Conservation (phyloP, 2,797 vertebrate species). For the Melanotaenia maccullochi region DNA sequence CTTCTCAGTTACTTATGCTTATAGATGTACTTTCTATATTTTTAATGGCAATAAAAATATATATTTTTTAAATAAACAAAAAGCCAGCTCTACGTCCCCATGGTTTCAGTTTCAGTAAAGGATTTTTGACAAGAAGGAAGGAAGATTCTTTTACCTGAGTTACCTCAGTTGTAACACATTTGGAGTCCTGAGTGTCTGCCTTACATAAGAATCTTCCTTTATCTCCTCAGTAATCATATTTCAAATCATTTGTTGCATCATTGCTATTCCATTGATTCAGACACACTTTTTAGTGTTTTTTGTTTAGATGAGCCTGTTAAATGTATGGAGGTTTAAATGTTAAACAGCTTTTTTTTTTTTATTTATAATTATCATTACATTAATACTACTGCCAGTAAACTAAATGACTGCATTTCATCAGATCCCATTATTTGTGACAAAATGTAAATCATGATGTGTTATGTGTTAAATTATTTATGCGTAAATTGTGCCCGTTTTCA, state of each 20-base stretch:
- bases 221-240: conserved; percentile 1
- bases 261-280: conserved; percentile 12
- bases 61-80: neutral
- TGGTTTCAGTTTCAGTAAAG: neutral
- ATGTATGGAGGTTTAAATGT: conserved; percentile 24
- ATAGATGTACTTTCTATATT: conserved; percentile 4
- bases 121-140: neutral
- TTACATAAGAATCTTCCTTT: conserved; percentile 5
- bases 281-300: conserved; percentile 6
- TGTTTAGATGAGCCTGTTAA: conserved; percentile 18
- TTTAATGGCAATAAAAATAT: neutral
- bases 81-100: neutral
- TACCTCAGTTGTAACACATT: neutral
- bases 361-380: conserved; percentile 36
- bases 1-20: neutral
- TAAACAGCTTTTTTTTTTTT: conserved; percentile 26
- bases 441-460: conserved; percentile 42
- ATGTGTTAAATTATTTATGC: conserved; percentile 40
- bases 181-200: neutral
- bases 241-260: too few relatives aligned
- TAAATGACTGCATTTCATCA: conserved; percentile 41
- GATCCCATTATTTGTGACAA: conserved; percentile 44
- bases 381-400: conserved; percentile 23
- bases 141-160: neutral
- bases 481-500: conserved; percentile 47